phyloP scores from a whole-genome alignment of 2,113 vertebrate genomes.

The Emydura subglobosa region DNA sequence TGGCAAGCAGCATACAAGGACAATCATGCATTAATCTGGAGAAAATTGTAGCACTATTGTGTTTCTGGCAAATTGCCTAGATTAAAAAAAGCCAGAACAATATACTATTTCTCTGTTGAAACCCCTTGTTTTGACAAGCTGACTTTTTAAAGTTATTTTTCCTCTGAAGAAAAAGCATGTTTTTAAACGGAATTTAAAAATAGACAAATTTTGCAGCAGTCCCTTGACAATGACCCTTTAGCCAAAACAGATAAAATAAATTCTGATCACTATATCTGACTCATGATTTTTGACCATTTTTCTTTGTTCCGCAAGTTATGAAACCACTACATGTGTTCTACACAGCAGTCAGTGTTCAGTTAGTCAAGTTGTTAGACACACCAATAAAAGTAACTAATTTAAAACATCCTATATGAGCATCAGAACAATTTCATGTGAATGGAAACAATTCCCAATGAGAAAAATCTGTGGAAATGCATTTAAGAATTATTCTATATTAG shows the following conservation, averaged over 20 bases:
- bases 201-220: background rate
- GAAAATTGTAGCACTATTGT: background rate
- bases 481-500: background rate
- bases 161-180: background rate
- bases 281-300: background rate
- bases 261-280: background rate
- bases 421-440: background rate
- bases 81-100: background rate
- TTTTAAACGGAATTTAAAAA: background rate
- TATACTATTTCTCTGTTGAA: background rate
- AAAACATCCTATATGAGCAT: background rate
- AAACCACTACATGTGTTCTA: background rate
- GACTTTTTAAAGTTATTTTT: background rate
- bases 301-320: background rate
- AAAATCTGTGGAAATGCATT: background rate
- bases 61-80: background rate
- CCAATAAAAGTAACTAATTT: no score
- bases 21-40: background rate
- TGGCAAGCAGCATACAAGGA: background rate
- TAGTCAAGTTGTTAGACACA: background rate
- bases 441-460: background rate
- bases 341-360: background rate
- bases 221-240: background rate
- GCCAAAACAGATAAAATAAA: background rate
- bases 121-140: background rate